These are phyloP conservation scores for Clarias batrachus DNA, from an alignment of 2,113 vertebrate species.

Conservation along the genomic window DNA sequence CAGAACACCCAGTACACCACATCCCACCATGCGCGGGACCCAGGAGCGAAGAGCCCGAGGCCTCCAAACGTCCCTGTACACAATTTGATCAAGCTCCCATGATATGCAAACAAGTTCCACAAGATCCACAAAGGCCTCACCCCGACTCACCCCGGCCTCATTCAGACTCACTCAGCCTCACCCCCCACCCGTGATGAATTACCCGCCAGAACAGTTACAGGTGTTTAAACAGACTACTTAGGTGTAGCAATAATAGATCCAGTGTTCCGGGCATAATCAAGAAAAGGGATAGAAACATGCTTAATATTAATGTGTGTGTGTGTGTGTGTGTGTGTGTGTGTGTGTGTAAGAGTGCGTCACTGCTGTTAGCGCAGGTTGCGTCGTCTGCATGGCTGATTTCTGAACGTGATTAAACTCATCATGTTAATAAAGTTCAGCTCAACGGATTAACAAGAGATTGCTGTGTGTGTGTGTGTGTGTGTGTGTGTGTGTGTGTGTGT, in stretches of 20 bases:
- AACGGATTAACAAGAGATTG: constrained; percentile 39
- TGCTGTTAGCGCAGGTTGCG: constrained; percentile 15
- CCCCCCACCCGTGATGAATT: too few relatives aligned
- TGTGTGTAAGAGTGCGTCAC: not conserved
- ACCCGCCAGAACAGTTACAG: not conserved
- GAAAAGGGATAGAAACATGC: not conserved
- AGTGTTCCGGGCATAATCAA: not conserved
- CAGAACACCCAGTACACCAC: too few relatives aligned
- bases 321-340: constrained; percentile 18
- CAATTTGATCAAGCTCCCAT: too few relatives aligned
- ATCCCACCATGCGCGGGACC: too few relatives aligned
- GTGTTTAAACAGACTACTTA: not conserved
- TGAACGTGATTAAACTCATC: constrained; percentile 38
- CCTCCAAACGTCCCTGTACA: too few relatives aligned
- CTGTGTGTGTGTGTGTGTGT: constrained; percentile 31
- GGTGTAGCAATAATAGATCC: not conserved
- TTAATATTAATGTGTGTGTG: constrained; percentile 8
- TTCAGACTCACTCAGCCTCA: too few relatives aligned
- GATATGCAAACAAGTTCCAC: too few relatives aligned
- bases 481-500: constrained; percentile 35
- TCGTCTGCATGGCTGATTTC: constrained; percentile 33
- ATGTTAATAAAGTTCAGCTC: constrained; percentile 40
- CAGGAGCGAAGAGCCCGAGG: too few relatives aligned
- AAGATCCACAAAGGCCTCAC: too few relatives aligned
- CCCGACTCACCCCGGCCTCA: too few relatives aligned